Evolutionary conservation across 2,888 invertebrate species (phyloP).

Genomic region (Ormyrus pomaceus): DNA sequence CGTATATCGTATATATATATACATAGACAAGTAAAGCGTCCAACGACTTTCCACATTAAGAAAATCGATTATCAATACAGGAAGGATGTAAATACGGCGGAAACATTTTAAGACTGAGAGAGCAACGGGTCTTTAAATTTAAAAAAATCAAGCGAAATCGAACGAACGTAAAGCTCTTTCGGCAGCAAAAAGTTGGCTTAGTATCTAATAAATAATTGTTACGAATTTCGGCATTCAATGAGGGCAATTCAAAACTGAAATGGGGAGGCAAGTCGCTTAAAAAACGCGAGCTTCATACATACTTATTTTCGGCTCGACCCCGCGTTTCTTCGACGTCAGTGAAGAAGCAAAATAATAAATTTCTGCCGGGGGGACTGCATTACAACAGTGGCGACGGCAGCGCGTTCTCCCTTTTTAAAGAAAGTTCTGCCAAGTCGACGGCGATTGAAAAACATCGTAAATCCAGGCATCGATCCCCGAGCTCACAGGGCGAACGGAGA

Average conservation of each 20-base stretch:
- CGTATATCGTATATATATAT: background rate
- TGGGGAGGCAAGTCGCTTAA: background rate
- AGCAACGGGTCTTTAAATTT: too few relatives aligned
- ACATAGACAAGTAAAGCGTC: background rate
- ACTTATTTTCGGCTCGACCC: conserved; percentile 7
- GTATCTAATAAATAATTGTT: too few relatives aligned
- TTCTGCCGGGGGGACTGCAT: conserved; percentile 24
- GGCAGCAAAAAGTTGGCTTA: too few relatives aligned
- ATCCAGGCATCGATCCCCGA: conserved; percentile 71
- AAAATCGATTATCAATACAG: conserved; percentile 54
- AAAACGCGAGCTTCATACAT: conserved; percentile 12
- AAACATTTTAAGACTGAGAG: too few relatives aligned
- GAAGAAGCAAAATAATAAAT: conserved; percentile 43
- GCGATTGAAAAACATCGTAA: conserved; percentile 75
- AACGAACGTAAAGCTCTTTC: too few relatives aligned
- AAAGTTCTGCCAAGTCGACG: conserved; percentile 73
- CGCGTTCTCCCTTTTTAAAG: conserved; percentile 32
- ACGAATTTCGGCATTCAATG: too few relatives aligned
- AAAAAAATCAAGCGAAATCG: too few relatives aligned
- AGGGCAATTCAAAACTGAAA: too few relatives aligned
- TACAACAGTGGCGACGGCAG: conserved; percentile 15
- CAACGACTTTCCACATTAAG: conserved; percentile 42
- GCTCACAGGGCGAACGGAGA: conserved; percentile 51
- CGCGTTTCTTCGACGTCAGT: background rate
- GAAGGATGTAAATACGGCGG: too few relatives aligned